A percentile compares a stretch with the other conserved stretches of the same genome.
Conservation (phyloP, 2,888 invertebrate genomes). For the Acanthoscelides obtectus region DNA sequence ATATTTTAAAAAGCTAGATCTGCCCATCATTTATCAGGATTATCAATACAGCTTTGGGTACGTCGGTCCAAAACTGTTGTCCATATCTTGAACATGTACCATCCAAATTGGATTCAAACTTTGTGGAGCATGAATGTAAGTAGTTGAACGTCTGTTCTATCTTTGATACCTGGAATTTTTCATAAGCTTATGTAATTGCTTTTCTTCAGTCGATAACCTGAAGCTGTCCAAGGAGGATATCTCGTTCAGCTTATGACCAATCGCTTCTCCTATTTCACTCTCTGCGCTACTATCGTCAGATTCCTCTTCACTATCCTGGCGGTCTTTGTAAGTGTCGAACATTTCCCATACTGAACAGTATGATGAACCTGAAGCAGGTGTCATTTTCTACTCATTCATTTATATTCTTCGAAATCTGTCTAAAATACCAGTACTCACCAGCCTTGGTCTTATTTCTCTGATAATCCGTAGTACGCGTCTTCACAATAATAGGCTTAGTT, state of each 20-base stretch:
- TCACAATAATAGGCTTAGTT: slow-evolving; percentile 57
- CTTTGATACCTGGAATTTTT: slow-evolving; percentile 33
- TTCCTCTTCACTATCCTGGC: slow-evolving; percentile 25
- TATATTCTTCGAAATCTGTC: not conserved
- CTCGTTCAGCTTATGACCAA: slow-evolving; percentile 24
- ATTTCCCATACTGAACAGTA: slow-evolving; percentile 67
- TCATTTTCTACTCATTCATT: not conserved
- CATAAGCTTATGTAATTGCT: slow-evolving; percentile 40
- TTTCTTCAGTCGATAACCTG: slow-evolving; percentile 36
- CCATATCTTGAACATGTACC: no score
- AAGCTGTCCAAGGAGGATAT: slow-evolving; percentile 31
- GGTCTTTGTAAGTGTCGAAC: slow-evolving; percentile 62
- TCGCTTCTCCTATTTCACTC: slow-evolving; percentile 22
- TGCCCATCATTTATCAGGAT: no score
- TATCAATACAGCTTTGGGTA: no score
- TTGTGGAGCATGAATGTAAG: no score
- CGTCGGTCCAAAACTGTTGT: no score
- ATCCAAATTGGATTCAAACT: no score
- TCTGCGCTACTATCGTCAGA: slow-evolving; percentile 8
- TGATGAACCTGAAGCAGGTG: not conserved
- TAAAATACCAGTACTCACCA: slow-evolving; percentile 4
- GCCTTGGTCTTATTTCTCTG: slow-evolving; percentile 43
- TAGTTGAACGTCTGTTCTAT: no score
- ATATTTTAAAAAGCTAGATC: no score
- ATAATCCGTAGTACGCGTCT: slow-evolving; percentile 59